Evolutionary conservation across 2,113 vertebrate species (phyloP).

Genomic region (Clarias batrachus): DNA sequence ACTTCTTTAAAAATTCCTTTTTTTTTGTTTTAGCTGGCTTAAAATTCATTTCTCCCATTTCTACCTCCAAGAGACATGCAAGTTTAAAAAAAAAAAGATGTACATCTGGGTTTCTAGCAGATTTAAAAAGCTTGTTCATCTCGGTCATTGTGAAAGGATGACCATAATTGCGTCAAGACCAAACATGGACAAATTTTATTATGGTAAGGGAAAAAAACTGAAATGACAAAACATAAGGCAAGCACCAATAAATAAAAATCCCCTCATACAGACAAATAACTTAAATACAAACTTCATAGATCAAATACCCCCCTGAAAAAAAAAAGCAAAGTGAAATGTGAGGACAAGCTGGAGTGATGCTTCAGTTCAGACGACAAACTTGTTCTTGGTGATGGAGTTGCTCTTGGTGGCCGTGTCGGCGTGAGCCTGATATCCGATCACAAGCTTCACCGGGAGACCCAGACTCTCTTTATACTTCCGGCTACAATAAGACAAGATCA

Average conservation of each 20-base stretch:
- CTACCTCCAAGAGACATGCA: neutral
- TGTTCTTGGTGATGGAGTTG: constrained; percentile 76
- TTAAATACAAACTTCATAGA: neutral
- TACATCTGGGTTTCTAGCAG: neutral
- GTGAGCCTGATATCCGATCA: constrained; percentile 83
- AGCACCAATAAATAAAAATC: neutral
- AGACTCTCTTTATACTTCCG: constrained; percentile 79
- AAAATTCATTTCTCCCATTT: no score
- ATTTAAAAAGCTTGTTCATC: neutral
- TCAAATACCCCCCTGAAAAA: neutral
- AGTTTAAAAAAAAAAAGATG: no score
- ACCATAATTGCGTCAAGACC: neutral
- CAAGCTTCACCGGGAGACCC: constrained; percentile 75
- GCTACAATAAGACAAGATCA: constrained; percentile 53
- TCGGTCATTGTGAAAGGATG: neutral
- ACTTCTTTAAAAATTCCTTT: no score
- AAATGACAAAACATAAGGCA: neutral
- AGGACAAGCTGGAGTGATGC: neutral
- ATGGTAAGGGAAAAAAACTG: neutral
- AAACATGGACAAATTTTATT: neutral
- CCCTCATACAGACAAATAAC: no score
- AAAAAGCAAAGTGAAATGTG: neutral
- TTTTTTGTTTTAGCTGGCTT: neutral
- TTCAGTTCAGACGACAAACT: constrained; percentile 78
- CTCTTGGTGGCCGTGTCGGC: constrained; percentile 83